Percentiles rank a stretch among this genome's conserved stretches.
phyloP scores from a whole-genome alignment of 2,797 vertebrate genomes.

The Lutjanus campechanus region DNA sequence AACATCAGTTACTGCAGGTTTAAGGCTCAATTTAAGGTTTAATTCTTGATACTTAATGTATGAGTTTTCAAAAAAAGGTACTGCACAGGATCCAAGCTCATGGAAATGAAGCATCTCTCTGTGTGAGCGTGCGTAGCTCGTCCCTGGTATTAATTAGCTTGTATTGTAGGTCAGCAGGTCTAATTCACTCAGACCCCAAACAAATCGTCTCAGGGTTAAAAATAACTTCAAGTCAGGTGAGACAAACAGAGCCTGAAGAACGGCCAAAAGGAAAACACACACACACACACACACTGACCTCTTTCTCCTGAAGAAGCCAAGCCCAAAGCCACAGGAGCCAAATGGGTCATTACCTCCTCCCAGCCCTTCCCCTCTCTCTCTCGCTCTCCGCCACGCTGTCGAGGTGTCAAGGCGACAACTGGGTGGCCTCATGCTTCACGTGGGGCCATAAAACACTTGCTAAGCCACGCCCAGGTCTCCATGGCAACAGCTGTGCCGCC shows the following conservation, averaged over 20 bases:
- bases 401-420: conserved; percentile 56
- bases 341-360: conserved; percentile 58
- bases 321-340: conserved; percentile 50
- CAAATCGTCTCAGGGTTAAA: conserved; percentile 38
- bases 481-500: conserved; percentile 18
- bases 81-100: no score
- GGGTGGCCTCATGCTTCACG: conserved; percentile 45
- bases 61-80: no score
- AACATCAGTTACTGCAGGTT: no score
- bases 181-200: conserved; percentile 39
- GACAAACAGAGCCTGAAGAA: conserved; percentile 20
- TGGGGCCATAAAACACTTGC: conserved; percentile 48
- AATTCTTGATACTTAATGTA: no score
- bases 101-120: not conserved
- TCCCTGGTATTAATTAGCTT: not conserved
- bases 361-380: not conserved
- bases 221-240: conserved; percentile 61
- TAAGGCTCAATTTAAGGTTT: no score
- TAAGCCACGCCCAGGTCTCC: conserved; percentile 55
- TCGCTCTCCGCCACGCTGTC: conserved; percentile 14
- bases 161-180: conserved; percentile 17
- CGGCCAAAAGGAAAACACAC: conserved; percentile 4
- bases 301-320: conserved; percentile 24
- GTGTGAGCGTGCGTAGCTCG: not conserved
- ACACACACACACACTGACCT: conserved; percentile 1